Percentiles rank a stretch among this genome's conserved stretches.
Evolutionary conservation across 2,888 invertebrate genomes (phyloP).

Genomic region (Pycnomerus fuliginosus): DNA sequence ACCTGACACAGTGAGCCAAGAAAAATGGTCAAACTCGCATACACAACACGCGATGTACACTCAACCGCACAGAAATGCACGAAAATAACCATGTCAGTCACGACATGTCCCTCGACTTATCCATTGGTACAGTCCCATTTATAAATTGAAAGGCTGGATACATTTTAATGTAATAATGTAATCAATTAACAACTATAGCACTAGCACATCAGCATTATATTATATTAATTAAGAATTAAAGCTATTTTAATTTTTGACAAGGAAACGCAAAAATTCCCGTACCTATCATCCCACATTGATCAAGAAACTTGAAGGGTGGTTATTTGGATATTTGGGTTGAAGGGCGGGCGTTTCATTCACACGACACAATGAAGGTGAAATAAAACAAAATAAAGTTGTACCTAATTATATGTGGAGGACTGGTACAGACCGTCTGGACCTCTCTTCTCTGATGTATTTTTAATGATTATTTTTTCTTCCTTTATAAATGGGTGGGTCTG

Average conservation of each 20-base stretch:
- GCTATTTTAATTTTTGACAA: not conserved
- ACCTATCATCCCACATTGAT: too few relatives aligned
- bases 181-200: too few relatives aligned
- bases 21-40: slow-evolving; percentile 53
- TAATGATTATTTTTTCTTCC: slow-evolving; percentile 31
- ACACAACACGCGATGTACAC: slow-evolving; percentile 50
- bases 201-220: too few relatives aligned
- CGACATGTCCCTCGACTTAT: slow-evolving; percentile 48
- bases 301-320: too few relatives aligned
- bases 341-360: not conserved
- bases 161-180: too few relatives aligned
- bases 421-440: not conserved
- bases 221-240: too few relatives aligned
- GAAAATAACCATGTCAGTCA: slow-evolving; percentile 47
- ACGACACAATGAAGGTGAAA: not conserved
- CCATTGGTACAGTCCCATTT: too few relatives aligned
- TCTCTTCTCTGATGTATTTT: slow-evolving; percentile 30
- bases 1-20: slow-evolving; percentile 53
- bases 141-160: too few relatives aligned
- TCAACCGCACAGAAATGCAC: slow-evolving; percentile 43
- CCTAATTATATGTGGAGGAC: not conserved
- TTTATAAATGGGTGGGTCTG: slow-evolving; percentile 30
- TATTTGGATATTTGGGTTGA: not conserved
- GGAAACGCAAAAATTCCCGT: too few relatives aligned
- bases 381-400: not conserved